Percentiles rank a stretch among this genome's conserved stretches.
phyloP scores from a whole-genome alignment of 1,140 invertebrate species.

The Platorchestia sp. region DNA sequence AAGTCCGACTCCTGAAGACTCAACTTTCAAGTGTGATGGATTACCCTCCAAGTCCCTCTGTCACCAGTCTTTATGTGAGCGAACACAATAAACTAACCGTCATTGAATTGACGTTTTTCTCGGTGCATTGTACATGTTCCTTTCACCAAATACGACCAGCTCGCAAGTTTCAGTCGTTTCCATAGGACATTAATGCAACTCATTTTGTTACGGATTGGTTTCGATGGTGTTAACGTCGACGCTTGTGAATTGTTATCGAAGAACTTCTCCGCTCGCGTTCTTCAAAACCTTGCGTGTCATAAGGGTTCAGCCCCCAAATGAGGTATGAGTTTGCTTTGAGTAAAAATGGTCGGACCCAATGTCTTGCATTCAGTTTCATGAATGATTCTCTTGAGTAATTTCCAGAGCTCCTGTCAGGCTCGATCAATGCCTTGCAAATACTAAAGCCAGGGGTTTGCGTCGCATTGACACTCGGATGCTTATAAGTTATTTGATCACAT shows the following conservation, averaged over 20 bases:
- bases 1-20: not conserved
- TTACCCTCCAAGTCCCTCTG: not conserved
- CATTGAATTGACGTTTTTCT: not conserved
- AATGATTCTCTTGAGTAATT: not conserved
- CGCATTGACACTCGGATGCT: not conserved
- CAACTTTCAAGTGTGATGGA: not conserved
- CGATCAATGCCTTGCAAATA: not conserved
- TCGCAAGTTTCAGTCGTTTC: too few species aligned
- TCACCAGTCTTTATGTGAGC: not conserved
- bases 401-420: not conserved
- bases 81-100: not conserved
- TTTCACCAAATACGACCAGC: too few species aligned
- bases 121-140: not conserved
- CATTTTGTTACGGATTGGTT: too few species aligned
- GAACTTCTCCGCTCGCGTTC: too few species aligned
- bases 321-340: not conserved
- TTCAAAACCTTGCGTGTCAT: too few species aligned
- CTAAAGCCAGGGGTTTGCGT: not conserved
- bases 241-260: too few species aligned
- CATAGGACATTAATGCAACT: too few species aligned
- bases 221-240: too few species aligned
- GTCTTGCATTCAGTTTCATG: not conserved
- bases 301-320: too few species aligned
- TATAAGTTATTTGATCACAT: not conserved
- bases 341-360: not conserved